Evolutionary conservation across 2,797 vertebrate species (phyloP), one percentile per base, ranked within the genome.

Genomic region (Myotis vivesi): DNA sequence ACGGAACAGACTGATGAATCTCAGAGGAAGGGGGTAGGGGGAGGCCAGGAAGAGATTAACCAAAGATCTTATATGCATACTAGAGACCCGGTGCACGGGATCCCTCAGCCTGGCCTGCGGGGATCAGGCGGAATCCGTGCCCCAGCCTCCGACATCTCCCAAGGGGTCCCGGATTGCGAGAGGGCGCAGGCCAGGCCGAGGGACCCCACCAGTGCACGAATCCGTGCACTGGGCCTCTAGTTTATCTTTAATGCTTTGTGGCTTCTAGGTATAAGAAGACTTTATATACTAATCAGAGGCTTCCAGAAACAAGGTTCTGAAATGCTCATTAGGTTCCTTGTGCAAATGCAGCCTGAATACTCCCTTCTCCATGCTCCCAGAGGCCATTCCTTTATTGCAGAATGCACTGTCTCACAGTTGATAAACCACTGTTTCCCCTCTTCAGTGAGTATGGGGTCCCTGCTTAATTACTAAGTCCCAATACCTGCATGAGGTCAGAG

Each of bases 241-340:
- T 66, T 33, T 85, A 44, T 85, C 68, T 87, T 89, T 85, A 87
- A 85, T 59, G n/a, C 15, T 66, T 30, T 41, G 17, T 44, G 59
- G 81, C 9, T 76, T 83, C 64, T 33, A 19, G 36, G 25, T 49
- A 94, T 16, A 89, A 64, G 7, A 5, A 17, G 53, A 69, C 73
- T 91, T 81, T 64, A 51, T 19, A 77, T 0, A 75, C 44, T 25
- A 79, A 62, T 46, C 51, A 87, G 46, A 81, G 59, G 44, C n/a
- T 85, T 96, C 62, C 41, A 90, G n/a, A 71, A 93, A 76, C 41
- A 95, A 85, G 5, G 72, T 38, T 90, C 41, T 93, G 57, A 89
- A 79, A 87, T 4, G 33, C 2, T 90, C 72, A 49, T 81, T 87
- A 93, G 30, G 30, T 41, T 49, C 8, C 55, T 51, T 89, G 3